Conservation (phyloP, 2,797 vertebrate species). For the Ceryle rudis region DNA sequence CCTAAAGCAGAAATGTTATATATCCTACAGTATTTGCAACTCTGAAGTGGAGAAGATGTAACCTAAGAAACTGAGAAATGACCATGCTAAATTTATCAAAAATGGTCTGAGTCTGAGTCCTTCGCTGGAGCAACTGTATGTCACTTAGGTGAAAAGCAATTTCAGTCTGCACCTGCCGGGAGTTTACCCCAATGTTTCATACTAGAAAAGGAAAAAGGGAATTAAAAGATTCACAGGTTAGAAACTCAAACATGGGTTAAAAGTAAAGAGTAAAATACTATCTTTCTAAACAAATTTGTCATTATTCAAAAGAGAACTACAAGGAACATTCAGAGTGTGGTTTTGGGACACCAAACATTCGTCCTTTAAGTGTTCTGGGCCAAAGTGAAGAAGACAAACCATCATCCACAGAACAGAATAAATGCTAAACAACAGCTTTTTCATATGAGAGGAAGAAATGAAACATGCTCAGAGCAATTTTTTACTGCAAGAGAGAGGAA, state of each 20-base stretch:
- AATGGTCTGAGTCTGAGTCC: neutral
- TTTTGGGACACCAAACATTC: neutral
- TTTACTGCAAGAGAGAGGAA: neutral
- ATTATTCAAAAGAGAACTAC: neutral
- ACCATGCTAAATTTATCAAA: neutral
- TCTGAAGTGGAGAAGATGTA: neutral
- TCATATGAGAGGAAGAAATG: neutral
- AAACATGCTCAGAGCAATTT: neutral
- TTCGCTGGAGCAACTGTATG: neutral
- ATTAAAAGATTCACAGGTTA: neutral
- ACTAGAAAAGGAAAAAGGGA: neutral
- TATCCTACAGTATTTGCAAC: neutral
- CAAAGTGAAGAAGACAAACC: neutral
- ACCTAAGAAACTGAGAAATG: neutral
- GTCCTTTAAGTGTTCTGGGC: neutral
- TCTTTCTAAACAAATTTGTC: neutral
- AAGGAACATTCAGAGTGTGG: neutral
- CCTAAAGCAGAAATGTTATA: neutral
- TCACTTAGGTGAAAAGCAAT: neutral
- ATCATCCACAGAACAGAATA: neutral
- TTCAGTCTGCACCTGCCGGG: neutral
- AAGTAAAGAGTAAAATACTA: neutral
- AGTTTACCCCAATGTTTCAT: neutral
- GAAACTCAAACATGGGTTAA: neutral
- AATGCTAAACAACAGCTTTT: neutral